A percentile compares a stretch with the other conserved stretches of the same genome.
phyloP scores from a whole-genome alignment of 1,140 invertebrate species.

The Nephila pilipes region DNA sequence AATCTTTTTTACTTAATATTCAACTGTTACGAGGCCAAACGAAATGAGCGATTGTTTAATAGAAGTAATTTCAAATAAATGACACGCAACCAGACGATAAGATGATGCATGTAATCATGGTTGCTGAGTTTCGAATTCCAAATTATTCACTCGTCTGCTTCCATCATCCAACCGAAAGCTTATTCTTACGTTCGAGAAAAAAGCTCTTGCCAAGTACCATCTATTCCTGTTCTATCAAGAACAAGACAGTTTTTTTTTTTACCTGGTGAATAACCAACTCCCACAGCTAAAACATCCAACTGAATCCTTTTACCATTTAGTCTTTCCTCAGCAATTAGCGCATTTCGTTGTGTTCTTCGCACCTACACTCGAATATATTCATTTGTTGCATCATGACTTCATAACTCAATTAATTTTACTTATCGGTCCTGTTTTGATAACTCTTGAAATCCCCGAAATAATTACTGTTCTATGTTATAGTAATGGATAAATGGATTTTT shows the following conservation, averaged over 20 bases:
- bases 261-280: background rate
- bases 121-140: slow-evolving; percentile 38
- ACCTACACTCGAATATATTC: background rate
- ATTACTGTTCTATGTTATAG: too few relatives aligned
- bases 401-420: too few relatives aligned
- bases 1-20: background rate
- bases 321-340: slow-evolving; percentile 22
- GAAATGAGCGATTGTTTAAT: background rate
- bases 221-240: slow-evolving; percentile 51
- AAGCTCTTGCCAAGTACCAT: slow-evolving; percentile 8
- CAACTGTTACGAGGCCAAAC: background rate
- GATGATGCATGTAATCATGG: slow-evolving; percentile 11
- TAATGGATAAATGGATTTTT: too few relatives aligned
- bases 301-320: slow-evolving; percentile 4
- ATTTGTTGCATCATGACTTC: background rate
- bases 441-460: too few relatives aligned
- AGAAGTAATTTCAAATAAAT: background rate
- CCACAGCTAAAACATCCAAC: background rate
- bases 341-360: slow-evolving; percentile 16
- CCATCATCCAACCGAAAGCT: slow-evolving; percentile 4
- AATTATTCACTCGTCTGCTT: background rate
- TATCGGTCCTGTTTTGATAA: too few relatives aligned
- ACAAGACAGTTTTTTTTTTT: background rate
- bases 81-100: background rate
- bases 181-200: slow-evolving; percentile 28